Conservation (phyloP, 2,797 vertebrate species). For the Petrocephalus sullivani region DNA sequence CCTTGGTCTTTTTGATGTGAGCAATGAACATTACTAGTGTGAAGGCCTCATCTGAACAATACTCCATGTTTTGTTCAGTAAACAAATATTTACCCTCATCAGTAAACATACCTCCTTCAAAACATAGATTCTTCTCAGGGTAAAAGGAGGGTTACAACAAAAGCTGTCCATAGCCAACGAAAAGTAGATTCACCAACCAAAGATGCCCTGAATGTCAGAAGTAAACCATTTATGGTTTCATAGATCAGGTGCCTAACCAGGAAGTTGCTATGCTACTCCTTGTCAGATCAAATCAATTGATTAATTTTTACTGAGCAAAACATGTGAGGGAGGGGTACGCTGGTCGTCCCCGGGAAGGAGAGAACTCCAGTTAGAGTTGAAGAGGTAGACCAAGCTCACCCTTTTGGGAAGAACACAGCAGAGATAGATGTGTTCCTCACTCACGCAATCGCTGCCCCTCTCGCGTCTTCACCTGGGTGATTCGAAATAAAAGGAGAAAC, state of each 20-base stretch:
- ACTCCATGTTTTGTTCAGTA: slow-evolving; percentile 30
- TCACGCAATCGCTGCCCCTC: slow-evolving; percentile 23
- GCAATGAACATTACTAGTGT: slow-evolving; percentile 1
- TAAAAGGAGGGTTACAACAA: not conserved
- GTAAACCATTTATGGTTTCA: not conserved
- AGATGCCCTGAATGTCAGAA: not conserved
- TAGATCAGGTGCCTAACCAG: not conserved
- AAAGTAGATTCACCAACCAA: not conserved
- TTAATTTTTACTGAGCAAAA: slow-evolving; percentile 27
- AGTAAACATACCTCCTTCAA: not conserved
- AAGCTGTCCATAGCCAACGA: not conserved
- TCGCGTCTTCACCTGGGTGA: slow-evolving; percentile 36
- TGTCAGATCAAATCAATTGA: not conserved
- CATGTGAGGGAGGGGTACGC: slow-evolving; percentile 19
- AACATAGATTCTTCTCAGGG: not conserved
- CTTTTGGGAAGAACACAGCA: slow-evolving; percentile 38
- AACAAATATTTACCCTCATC: not conserved
- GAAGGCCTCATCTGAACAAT: slow-evolving; percentile 4
- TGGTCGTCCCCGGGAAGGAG: slow-evolving; percentile 5
- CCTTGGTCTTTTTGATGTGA: not conserved
- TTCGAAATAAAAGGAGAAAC: slow-evolving; percentile 40
- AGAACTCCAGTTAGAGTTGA: slow-evolving; percentile 31
- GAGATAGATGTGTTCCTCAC: slow-evolving; percentile 35
- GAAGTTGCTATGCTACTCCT: not conserved
- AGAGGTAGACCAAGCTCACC: slow-evolving; percentile 38